Conservation (phyloP, 1,140 invertebrate genomes). For the Saccostrea cuccullata region DNA sequence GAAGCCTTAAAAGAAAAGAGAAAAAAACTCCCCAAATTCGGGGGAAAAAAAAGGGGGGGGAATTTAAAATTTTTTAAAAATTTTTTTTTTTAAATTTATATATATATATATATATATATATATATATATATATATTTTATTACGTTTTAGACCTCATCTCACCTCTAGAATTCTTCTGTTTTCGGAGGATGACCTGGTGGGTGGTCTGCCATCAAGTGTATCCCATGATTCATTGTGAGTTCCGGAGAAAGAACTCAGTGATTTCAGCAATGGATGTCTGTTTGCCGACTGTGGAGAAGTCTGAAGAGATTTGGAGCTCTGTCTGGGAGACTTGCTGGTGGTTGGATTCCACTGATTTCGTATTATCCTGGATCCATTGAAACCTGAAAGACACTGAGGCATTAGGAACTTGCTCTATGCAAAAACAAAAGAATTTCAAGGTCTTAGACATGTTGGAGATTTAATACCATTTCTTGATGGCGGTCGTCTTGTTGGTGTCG, state of each 20-base stretch:
- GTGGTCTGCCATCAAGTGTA: background rate
- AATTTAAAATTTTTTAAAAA: no score
- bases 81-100: no score
- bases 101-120: no score
- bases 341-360: background rate
- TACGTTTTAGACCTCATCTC: background rate
- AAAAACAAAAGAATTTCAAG: background rate
- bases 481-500: background rate
- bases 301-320: background rate
- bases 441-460: background rate
- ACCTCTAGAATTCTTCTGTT: background rate
- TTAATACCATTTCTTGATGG: background rate
- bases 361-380: background rate
- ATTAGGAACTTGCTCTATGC: background rate
- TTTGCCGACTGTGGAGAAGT: background rate
- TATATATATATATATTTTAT: no score
- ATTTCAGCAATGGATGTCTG: background rate
- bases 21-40: no score
- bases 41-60: no score
- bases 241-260: background rate
- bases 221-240: background rate
- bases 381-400: background rate
- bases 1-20: no score
- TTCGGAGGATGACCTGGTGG: constrained; percentile 15
- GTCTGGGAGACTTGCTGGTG: background rate